phyloP scores from a whole-genome alignment of 2,113 vertebrate genomes.

The Kryptolebias marmoratus region DNA sequence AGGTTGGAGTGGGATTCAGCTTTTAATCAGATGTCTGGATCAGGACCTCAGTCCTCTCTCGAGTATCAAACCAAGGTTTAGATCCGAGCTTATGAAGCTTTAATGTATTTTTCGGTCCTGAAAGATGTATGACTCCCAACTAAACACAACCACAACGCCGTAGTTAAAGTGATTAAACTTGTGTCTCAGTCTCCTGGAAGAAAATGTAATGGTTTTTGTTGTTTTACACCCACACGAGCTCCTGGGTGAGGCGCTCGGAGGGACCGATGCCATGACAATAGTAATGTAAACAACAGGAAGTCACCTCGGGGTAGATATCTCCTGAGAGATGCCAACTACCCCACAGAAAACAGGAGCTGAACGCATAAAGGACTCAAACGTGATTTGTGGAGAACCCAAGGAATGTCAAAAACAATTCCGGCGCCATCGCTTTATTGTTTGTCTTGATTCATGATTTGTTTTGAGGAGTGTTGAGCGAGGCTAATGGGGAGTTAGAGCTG shows the following conservation, averaged over 20 bases:
- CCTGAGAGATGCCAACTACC: conserved; percentile 14
- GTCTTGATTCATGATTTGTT: not conserved
- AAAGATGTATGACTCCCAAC: not conserved
- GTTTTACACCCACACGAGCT: conserved; percentile 20
- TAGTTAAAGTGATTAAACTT: not conserved
- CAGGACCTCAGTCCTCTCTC: too few species aligned
- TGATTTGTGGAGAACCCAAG: not conserved
- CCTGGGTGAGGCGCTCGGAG: conserved; percentile 21
- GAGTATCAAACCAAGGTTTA: not conserved
- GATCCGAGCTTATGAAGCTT: too few species aligned
- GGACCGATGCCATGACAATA: conserved; percentile 71
- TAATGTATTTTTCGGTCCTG: too few species aligned
- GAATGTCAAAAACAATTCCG: not conserved
- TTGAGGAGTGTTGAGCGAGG: not conserved
- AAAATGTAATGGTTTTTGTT: conserved; percentile 32
- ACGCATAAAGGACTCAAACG: not conserved
- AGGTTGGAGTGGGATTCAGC: too few species aligned
- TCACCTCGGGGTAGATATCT: conserved; percentile 44
- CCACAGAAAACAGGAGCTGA: conserved; percentile 5
- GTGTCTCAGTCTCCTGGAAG: not conserved
- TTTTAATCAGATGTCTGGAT: too few species aligned
- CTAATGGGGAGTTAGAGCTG: not conserved
- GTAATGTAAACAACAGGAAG: conserved; percentile 57
- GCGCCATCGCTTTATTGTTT: not conserved
- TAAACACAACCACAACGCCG: not conserved